These are phyloP conservation scores for Bombus sibiricus DNA, from an alignment of 1,140 invertebrate species.

Conservation along the genomic window DNA sequence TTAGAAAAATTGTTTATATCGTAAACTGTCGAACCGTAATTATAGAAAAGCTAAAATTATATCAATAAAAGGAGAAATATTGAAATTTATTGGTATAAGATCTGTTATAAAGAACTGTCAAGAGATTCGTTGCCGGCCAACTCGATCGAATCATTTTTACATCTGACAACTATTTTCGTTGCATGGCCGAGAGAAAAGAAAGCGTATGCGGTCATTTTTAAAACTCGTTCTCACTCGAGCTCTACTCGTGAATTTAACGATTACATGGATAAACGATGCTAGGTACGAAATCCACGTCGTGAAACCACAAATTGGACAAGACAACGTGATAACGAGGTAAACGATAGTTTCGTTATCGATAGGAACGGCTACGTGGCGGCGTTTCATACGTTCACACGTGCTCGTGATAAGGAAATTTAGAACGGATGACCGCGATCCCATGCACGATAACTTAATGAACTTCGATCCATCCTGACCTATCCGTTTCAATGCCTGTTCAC, in stretches of 20 bases:
- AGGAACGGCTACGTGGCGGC: too few species aligned
- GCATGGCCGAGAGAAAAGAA: too few species aligned
- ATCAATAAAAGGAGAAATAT: too few species aligned
- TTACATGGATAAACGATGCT: neutral
- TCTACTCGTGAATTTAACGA: neutral
- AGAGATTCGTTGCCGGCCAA: too few species aligned
- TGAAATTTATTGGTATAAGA: too few species aligned
- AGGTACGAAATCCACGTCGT: neutral
- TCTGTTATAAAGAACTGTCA: too few species aligned
- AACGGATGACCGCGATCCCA: neutral
- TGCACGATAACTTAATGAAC: constrained; percentile 9
- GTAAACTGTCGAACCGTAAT: too few species aligned
- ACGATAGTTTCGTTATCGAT: neutral
- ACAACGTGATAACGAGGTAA: neutral
- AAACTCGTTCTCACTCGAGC: neutral
- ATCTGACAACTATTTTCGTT: too few species aligned
- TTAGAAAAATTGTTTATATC: too few species aligned
- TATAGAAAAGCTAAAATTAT: too few species aligned
- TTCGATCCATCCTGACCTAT: neutral
- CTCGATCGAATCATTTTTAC: too few species aligned
- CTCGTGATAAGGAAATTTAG: neutral
- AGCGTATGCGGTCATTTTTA: neutral
- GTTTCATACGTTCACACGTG: neutral
- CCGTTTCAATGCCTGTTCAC: neutral
- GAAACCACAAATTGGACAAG: neutral